Base-by-base conservation (phyloP, 2,113 vertebrate genomes). In the Seriola rivoliana region DNA sequence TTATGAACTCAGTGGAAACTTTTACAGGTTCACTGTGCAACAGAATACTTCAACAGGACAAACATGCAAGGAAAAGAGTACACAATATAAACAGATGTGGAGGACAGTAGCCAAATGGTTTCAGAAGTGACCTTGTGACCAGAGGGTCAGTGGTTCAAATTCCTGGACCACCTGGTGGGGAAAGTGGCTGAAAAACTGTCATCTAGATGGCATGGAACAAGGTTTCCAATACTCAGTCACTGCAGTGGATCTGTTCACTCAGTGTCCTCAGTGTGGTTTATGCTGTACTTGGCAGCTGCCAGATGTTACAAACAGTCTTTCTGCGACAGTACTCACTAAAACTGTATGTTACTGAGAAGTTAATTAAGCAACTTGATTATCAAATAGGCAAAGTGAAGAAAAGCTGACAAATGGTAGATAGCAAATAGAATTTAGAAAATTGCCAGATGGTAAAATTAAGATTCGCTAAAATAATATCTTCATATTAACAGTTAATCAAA, bases 101-200 rank as follows among this genome's bases (percentile, higher is more conserved):
- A 75, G 71, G 78, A 85, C 80, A 82, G 85, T 73, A 81, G 73
- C 69, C 88, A 90, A 90, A 90, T 83, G 85, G 82, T 71, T 62
- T 32, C 40, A 84, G 44, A 62, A 42, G 38, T 83, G 88, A 88
- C 82, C 91, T 81, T 3, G 21, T 80, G 89, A 84, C 75, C 76
- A 82, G 67, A 59, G 4, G 84, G 89, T 88, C 89, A 89, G n/a
- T 1, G 69, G 80, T 86, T 88, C 78, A 86, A 72, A 92, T 90
- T 86, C 85, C 81, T 90, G 54, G 46, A 82, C 70, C 4, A 54
- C 57, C 59, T 81, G 77, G 58, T 54, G 75, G 67, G 13, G 69
- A 71, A 77, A 80, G 64, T 60, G 40, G 13, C 40, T 17, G 34
- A 72, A 23, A 75, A 42, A 71, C 59, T 80, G 9, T 36, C 73